Base-by-base conservation (phyloP, 1,140 invertebrate genomes). In the Drosophila leontia region DNA sequence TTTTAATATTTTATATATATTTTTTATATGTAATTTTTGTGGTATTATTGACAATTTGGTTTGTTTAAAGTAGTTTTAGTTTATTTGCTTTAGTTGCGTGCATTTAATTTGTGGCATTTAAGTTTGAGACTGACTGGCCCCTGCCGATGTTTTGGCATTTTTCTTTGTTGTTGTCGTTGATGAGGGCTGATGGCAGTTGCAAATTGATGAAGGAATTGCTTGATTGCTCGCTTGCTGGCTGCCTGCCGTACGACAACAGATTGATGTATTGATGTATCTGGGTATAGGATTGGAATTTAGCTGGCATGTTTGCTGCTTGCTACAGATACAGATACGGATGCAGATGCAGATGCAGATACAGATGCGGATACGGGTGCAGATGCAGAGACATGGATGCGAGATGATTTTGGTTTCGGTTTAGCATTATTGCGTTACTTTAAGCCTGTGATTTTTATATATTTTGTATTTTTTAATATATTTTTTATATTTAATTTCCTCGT, bases 181-280 rank as follows among this genome's bases (percentile, higher is more conserved):
- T 88, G 80, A 61, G 71, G 53, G 55, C 75, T 68, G 71, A 81
- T 88, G 85, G 81, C 81, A 84, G 69, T 90, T 65, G 81, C 77
- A 90, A 68, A 65, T 90, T 90, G 80, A 78, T 88, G 85, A 90
- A 75, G 55, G 65, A 68, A 75, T 78, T 82, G 80, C 75, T 77
- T 87, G 80, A 83, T 77, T 83, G 84, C 64, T 80, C 70, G 74
- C 60, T 84, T 74, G 55, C 65, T 74, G 71, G 17, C 53, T 39
- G 53, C 53, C 53, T 39, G 35, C 53, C 53, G 53, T 19, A 39
- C 19, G 53, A 56, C 53, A 75, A 59, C 60, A 83, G 84, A 90
- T 78, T 81, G 85, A 90, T 81, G 76, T 68, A 69, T 70, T 78
- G 63, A 69, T 75, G 53, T 56, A 56, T 75, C 79, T 80, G 55